phyloP scores from a whole-genome alignment of 1,140 invertebrate species.

The Zeugodacus cucurbitae region DNA sequence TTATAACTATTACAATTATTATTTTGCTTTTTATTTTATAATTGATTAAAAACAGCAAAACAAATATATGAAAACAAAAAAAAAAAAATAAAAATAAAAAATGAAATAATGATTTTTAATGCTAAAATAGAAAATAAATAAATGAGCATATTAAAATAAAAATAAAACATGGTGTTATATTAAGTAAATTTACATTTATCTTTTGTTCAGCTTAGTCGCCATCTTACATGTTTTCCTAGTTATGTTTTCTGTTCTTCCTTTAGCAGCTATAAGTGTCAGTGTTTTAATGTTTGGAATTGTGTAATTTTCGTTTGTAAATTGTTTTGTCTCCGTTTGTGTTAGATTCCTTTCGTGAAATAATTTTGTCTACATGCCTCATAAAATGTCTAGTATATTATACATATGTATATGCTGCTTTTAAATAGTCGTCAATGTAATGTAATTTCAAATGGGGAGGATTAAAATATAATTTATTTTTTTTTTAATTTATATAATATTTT shows the following conservation, averaged over 20 bases:
- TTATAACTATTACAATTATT: background rate
- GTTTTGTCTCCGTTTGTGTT: background rate
- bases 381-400: too few relatives aligned
- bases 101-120: conserved; percentile 30
- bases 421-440: too few relatives aligned
- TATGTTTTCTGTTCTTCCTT: background rate
- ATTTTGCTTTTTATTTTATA: conserved; percentile 33
- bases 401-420: too few relatives aligned
- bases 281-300: background rate
- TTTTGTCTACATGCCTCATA: too few relatives aligned
- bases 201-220: background rate
- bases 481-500: too few relatives aligned
- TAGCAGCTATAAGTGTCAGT: background rate
- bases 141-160: conserved; percentile 32
- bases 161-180: background rate
- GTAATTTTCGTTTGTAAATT: background rate
- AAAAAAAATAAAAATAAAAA: background rate
- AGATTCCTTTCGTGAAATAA: too few relatives aligned
- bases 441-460: too few relatives aligned
- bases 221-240: background rate
- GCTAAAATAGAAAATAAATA: conserved; percentile 37
- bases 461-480: too few relatives aligned
- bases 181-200: background rate
- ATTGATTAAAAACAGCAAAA: conserved; percentile 25
- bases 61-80: background rate